phyloP scores from a whole-genome alignment of 2,113 vertebrate species.

The Corydoras maculifer region DNA sequence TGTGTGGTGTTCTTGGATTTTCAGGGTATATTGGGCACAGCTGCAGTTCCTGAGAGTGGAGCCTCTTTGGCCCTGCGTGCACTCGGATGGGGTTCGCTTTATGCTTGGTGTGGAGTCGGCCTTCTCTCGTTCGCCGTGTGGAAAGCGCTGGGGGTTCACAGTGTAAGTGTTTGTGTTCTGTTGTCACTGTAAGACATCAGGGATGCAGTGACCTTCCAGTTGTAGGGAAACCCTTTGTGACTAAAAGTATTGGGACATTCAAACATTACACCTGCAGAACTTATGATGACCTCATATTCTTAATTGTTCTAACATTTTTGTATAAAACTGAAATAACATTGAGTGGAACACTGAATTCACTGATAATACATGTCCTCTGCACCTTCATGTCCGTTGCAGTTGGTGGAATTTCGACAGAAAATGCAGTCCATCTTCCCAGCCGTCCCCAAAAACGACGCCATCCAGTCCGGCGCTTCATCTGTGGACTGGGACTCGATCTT shows the following conservation, averaged over 20 bases:
- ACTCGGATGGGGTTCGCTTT: conserved; percentile 85
- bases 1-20: neutral
- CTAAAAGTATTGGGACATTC: too few species aligned
- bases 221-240: too few species aligned
- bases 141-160: conserved; percentile 82
- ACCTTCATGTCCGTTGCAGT: conserved; percentile 54
- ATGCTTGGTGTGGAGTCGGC: conserved; percentile 83
- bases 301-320: too few species aligned
- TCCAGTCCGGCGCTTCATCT: conserved; percentile 46
- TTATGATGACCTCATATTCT: too few species aligned
- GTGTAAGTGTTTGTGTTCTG: conserved; percentile 63
- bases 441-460: conserved; percentile 67
- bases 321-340: too few species aligned
- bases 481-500: conserved; percentile 74
- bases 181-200: too few species aligned
- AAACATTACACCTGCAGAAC: too few species aligned
- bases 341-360: too few species aligned
- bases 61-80: conserved; percentile 81
- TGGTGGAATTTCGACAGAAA: conserved; percentile 80
- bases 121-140: conserved; percentile 76
- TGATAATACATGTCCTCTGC: too few species aligned
- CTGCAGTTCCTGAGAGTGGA: conserved; percentile 75
- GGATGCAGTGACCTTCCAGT: too few species aligned
- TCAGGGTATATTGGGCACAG: conserved; percentile 72
- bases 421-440: conserved; percentile 81